Base-by-base conservation (phyloP, 2,888 invertebrate species). In the Phyto melanocephala region DNA sequence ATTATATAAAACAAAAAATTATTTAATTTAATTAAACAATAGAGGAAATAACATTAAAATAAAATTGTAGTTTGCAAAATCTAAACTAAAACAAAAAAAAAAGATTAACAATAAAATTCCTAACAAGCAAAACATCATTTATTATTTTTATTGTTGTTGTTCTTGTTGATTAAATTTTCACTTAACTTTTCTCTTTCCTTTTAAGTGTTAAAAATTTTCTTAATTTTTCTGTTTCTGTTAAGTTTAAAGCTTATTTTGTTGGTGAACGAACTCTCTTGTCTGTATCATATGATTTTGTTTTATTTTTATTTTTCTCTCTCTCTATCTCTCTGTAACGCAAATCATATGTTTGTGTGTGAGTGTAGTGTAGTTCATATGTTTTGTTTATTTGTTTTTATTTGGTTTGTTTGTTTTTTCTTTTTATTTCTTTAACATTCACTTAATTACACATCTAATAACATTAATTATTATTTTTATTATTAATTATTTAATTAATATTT, bases 371-470 rank as follows among this genome's bases (percentile, higher is more conserved):
- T n/a, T n/a, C n/a, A n/a, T 28, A 28, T 28, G 28, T 5, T 28
- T 28, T 33, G 42, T 65, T 20, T 17, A 40, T 68, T 24, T 28
- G 8, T 42, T 60, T 3, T 50, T 11, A 11, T 35, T 6, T 42
- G 28, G 3, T 28, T 62, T 67, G 60, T 80, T 80, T 71, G 58
- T 67, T 80, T 78, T 65, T 80, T 58, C 62, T 68, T 83, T 80
- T 74, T 62, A 63, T 70, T 76, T 82, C 75, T 75, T 84, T 24
- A 84, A 80, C 71, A 87, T 86, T 86, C 85, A 86, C 87, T 86
- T 81, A 82, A 84, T 83, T 83, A 84, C 84, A 85, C 84, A 84
- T 74, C 80, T 71, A 81, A 83, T 85, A 83, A 77, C 82, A 82
- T 77, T 83, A 80, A 58, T 70, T 81, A 81, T 83, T 84, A 82